Base-by-base conservation (phyloP, 2,797 vertebrate genomes). In the Tokudaia muenninki region DNA sequence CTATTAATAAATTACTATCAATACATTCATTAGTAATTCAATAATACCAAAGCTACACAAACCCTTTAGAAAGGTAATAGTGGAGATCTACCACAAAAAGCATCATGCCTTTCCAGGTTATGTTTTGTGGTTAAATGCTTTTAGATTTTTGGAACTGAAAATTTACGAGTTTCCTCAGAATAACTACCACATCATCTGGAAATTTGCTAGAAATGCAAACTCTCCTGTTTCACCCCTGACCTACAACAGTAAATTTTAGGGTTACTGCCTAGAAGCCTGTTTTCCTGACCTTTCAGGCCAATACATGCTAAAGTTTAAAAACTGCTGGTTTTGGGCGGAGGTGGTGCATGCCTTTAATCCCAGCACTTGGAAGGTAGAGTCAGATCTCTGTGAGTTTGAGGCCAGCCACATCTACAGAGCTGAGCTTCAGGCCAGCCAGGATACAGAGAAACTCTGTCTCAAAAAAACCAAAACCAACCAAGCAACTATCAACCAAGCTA, bases 81-180 rank as follows among this genome's bases (percentile, higher is more conserved):
- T 63, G 3, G 44, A 55, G 90, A 96, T 12, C 29, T 31, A 4
- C 34, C 5, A 81, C 52, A 82, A 59, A 81, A 8, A 72, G 8
- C 37, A 26, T 95, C 70, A 41, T 6, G 61, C 74, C n/a, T n/a
- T 78, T 90, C 94, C 17, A 78, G 37, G 70, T 81, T 24, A 50
- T 31, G 63, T 88, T 87, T 94, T 75, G 22, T 4, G 41, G 74
- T 67, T 57, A 70, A 61, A 93, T 91, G 94, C 74, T 24, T 91
- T 37, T 55, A 82, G 63, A 82, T 80, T 89, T 91, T 86, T 88
- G 95, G 96, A 95, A 98, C 70, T 70, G 91, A 98, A 89, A 78
- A 77, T 52, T 17, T 41, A 41, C 31, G 0, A 57, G 24, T 17
- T 57, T 31, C 13, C 65, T 0, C 29, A 37, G 1, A 24, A 44